Percentiles rank a stretch among this genome's conserved stretches.
These are phyloP conservation scores for Galeopterus variegatus DNA, from an alignment of 2,113 vertebrate genomes.

Conservation along the genomic window DNA sequence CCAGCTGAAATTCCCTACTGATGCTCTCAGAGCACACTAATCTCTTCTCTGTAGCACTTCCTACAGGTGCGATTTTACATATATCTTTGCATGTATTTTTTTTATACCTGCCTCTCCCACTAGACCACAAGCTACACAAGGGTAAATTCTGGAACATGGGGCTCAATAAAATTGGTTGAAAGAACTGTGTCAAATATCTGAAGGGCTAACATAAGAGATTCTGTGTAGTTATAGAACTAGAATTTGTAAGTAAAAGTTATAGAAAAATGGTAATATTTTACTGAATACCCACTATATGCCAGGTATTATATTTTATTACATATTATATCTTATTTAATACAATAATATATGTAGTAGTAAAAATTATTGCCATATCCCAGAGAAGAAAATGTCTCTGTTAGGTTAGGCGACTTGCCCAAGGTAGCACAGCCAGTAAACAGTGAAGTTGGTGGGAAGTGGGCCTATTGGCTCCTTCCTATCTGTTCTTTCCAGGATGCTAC, in stretches of 20 bases:
- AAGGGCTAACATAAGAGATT: neutral
- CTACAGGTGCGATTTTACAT: neutral
- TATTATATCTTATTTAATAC: constrained; percentile 16
- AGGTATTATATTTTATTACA: neutral
- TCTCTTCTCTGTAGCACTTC: neutral
- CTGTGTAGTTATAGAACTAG: neutral
- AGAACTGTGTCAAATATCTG: neutral
- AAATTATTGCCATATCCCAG: neutral
- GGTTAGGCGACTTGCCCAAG: neutral
- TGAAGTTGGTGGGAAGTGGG: neutral
- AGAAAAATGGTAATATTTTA: neutral
- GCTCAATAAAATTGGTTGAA: neutral
- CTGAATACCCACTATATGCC: neutral
- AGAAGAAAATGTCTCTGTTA: neutral
- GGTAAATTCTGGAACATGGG: neutral
- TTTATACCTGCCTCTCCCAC: neutral
- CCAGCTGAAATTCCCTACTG: neutral
- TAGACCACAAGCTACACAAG: neutral
- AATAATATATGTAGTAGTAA: neutral
- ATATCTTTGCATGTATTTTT: neutral
- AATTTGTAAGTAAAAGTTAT: neutral
- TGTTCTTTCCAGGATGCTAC: neutral
- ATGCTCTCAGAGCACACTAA: neutral
- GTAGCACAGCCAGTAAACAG: neutral
- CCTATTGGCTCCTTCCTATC: neutral